Evolutionary conservation across 2,888 invertebrate species (phyloP).

Genomic region (Thereva nobilitata): DNA sequence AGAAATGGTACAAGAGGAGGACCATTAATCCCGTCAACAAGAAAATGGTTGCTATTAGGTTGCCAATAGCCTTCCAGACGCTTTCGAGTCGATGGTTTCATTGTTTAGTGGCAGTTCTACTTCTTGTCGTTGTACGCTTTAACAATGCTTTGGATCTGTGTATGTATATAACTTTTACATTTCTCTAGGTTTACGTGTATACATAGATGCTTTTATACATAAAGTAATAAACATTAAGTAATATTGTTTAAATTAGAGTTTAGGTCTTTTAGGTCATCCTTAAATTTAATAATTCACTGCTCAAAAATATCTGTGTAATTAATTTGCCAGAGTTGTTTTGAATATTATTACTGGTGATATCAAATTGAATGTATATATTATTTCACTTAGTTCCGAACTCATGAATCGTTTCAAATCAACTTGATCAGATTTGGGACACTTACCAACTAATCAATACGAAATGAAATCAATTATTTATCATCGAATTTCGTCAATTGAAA

Average conservation of each 20-base stretch:
- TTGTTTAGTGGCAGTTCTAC: constrained; percentile 36
- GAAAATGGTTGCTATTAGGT: constrained; percentile 40
- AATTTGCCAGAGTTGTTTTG: too few species aligned
- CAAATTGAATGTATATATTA: too few species aligned
- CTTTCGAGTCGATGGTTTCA: constrained; percentile 36
- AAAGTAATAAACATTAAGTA: neutral
- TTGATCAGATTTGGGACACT: too few species aligned
- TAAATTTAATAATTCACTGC: too few species aligned
- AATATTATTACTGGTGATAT: too few species aligned
- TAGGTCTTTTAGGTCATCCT: too few species aligned
- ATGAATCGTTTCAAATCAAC: too few species aligned
- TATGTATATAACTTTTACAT: constrained; percentile 28
- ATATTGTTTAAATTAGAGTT: neutral
- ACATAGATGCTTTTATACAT: neutral
- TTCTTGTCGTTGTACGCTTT: constrained; percentile 34
- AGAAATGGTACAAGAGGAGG: constrained; percentile 34
- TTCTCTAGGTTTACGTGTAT: neutral
- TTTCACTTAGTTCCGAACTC: too few species aligned
- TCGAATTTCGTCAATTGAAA: too few species aligned
- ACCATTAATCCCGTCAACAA: constrained; percentile 40
- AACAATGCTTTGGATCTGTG: constrained; percentile 38
- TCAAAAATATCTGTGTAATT: too few species aligned
- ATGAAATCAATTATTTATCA: too few species aligned
- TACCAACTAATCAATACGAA: too few species aligned
- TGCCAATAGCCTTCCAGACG: constrained; percentile 32